Evolutionary conservation across 2,113 vertebrate genomes (phyloP).

Genomic region (Coptodon bakossiorum): DNA sequence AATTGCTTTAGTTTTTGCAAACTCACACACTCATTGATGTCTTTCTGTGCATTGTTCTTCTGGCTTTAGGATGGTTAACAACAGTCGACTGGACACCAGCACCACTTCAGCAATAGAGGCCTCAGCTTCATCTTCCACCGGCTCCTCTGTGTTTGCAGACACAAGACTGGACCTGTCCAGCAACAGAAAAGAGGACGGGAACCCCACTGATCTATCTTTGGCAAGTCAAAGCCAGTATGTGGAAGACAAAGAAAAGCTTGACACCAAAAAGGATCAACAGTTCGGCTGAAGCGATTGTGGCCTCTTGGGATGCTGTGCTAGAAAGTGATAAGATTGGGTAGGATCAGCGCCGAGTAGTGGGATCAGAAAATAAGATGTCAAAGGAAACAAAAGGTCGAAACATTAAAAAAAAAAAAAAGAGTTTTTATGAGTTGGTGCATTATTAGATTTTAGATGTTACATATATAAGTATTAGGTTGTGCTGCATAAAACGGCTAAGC

Average conservation of each 20-base stretch:
- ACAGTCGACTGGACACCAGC: constrained; percentile 55
- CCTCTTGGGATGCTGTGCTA: constrained; percentile 25
- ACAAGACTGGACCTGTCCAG: constrained; percentile 46
- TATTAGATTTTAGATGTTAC: constrained; percentile 70
- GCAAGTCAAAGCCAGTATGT: constrained; percentile 36
- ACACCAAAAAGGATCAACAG: constrained; percentile 72
- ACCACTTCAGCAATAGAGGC: constrained; percentile 41
- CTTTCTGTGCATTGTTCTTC: background rate
- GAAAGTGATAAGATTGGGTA: constrained; percentile 3
- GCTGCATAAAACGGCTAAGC: constrained; percentile 68
- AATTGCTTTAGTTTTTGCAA: background rate
- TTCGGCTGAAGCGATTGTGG: constrained; percentile 45
- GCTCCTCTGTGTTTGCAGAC: constrained; percentile 43
- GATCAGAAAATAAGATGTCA: constrained; percentile 43
- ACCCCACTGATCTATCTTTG: constrained; percentile 46
- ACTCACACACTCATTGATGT: background rate
- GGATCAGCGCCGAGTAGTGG: constrained; percentile 18
- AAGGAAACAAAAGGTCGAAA: constrained; percentile 38
- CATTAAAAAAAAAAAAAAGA: constrained; percentile 13
- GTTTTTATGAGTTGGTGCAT: constrained; percentile 55
- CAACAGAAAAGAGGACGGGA: constrained; percentile 32
- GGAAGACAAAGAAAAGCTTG: constrained; percentile 58
- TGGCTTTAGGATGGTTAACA: constrained; percentile 78
- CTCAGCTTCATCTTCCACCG: constrained; percentile 44
- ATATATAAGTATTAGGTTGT: constrained; percentile 72